Percentiles rank a stretch among this genome's conserved stretches.
phyloP scores from a whole-genome alignment of 2,113 vertebrate genomes.

The Cyanistes caeruleus region DNA sequence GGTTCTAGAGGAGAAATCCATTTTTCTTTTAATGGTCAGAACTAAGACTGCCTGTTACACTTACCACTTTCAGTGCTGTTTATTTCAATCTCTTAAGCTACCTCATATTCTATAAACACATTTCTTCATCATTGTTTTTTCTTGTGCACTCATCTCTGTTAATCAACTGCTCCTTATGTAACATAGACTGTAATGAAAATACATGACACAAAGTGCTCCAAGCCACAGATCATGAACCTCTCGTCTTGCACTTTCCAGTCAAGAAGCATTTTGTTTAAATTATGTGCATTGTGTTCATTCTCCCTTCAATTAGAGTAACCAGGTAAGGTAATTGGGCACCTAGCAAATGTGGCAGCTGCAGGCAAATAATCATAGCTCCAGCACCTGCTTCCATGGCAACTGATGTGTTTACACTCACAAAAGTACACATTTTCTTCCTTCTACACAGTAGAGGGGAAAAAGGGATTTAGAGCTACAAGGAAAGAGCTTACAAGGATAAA shows the following conservation, averaged over 20 bases:
- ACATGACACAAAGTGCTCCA: neutral
- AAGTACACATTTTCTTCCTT: conserved; percentile 45
- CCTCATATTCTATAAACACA: neutral
- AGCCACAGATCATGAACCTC: neutral
- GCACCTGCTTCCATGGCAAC: conserved; percentile 63
- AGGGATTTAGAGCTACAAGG: neutral
- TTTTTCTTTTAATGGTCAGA: neutral
- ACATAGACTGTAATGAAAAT: conserved; percentile 1
- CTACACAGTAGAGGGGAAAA: neutral
- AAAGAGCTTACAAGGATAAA: conserved; percentile 8
- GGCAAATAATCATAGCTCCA: conserved; percentile 55
- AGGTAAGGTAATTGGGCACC: conserved; percentile 55
- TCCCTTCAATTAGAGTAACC: conserved; percentile 28
- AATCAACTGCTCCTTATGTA: neutral
- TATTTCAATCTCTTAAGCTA: neutral
- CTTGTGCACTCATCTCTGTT: neutral
- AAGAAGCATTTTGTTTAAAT: conserved; percentile 33
- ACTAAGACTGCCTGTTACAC: neutral
- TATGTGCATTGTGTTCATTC: conserved; percentile 23
- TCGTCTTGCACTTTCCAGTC: neutral
- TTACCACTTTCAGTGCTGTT: neutral
- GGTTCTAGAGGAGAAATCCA: neutral
- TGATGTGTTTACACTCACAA: conserved; percentile 53
- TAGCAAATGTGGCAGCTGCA: conserved; percentile 41
- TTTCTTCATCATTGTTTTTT: neutral